These are phyloP conservation scores for Cariama cristata DNA, from an alignment of 2,113 vertebrate species.

Conservation along the genomic window DNA sequence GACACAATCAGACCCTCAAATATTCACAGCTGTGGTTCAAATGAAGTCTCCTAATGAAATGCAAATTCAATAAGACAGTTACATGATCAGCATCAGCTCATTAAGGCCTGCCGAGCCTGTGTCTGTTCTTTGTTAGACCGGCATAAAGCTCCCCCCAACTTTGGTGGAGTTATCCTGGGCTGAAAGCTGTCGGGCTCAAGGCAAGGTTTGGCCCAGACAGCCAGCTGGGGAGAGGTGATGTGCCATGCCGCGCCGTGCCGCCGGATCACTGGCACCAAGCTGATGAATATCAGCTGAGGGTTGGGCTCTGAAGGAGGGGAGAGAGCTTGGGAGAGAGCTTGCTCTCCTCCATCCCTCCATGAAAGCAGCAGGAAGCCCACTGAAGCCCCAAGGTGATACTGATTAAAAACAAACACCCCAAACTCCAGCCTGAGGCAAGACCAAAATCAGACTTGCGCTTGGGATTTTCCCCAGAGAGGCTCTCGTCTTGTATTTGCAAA, in stretches of 20 bases:
- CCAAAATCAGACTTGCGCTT: not conserved
- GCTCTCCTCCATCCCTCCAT: not conserved
- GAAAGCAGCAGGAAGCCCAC: not conserved
- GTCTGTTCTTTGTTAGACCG: conserved; percentile 51
- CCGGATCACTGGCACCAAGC: not conserved
- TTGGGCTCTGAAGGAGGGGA: not conserved
- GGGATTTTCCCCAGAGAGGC: not conserved
- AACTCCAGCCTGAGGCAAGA: not conserved
- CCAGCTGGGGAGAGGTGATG: not conserved
- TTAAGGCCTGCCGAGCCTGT: conserved; percentile 47
- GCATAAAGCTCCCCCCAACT: conserved; percentile 37
- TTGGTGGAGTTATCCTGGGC: conserved; percentile 17
- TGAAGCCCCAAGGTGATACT: not conserved
- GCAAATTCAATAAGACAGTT: conserved; percentile 73
- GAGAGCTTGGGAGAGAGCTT: not conserved
- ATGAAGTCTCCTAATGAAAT: conserved; percentile 72
- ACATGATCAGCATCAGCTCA: conserved; percentile 72
- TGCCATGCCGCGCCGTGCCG: rapidly evolving
- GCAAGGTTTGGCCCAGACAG: not conserved
- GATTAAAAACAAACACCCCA: not conserved
- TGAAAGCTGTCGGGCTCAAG: conserved; percentile 6
- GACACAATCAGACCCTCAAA: conserved; percentile 63
- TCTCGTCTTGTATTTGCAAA: not conserved
- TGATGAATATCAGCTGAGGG: not conserved
- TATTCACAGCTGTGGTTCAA: conserved; percentile 72